Base-by-base conservation (phyloP, 2,888 invertebrate species). In the Belgica antarctica region DNA sequence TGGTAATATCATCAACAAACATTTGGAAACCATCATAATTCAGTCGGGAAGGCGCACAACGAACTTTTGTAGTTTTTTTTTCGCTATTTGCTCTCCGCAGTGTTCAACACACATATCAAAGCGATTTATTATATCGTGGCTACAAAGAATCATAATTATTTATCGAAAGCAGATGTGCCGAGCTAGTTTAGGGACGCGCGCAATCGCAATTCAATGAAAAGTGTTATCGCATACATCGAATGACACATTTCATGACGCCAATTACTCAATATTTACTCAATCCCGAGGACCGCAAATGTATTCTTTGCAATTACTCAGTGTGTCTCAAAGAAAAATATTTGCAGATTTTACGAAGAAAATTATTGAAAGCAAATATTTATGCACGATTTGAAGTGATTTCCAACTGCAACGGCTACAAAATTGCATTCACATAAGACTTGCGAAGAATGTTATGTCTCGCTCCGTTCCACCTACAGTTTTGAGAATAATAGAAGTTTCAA, bases 11-110 rank as follows among this genome's bases (percentile, higher is more conserved):
- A 15, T 41, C 41, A 15, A 41, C 41, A 41, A 41, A 41, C n/a
- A 41, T 41, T 41, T 10, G n/a, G 34, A 8, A 41, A 41, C 41
- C 41, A 41, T 41, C 41, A 41, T 41, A n/a, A 31, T 31, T 41
- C 15, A 12, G 41, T 10, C 31, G 5, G 31, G 10, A 4, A 7
- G 31, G n/a, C n/a, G 41, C 3, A 41, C 41, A 41, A 41, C 15
- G n/a, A 41, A 41, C 12, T 41, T 41, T 41, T 41, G n/a, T 41
- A 41, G 41, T n/a, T 41, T 10, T 41, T 41, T 41, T 10, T 10
- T 10, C 41, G 10, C 12, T 41, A 15, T 10, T 41, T 41, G 41
- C 8, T 10, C 41, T 10, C 12, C 41, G 41, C n/a, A n/a, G n/a
- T n/a, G n/a, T n/a, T n/a, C n/a, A n/a, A n/a, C n/a, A n/a, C n/a